Evolutionary conservation across 2,888 invertebrate species (phyloP).

Genomic region (Trissolcus brochymenae): DNA sequence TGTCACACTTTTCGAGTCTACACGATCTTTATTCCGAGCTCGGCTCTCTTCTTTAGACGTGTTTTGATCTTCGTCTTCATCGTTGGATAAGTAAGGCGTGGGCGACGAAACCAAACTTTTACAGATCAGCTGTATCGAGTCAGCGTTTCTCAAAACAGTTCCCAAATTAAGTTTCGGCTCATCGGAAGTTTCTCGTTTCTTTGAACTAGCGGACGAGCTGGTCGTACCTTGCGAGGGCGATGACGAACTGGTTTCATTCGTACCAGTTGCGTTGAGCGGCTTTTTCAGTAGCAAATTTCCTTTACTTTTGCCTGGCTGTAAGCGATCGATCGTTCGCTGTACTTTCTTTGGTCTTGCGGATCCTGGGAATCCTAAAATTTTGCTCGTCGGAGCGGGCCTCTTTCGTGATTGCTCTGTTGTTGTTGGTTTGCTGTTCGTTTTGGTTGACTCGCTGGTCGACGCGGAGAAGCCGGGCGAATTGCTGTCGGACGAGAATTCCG

Average conservation of each 20-base stretch:
- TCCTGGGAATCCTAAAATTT: conserved; percentile 70
- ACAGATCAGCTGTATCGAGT: conserved; percentile 73
- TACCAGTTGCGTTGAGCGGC: conserved; percentile 77
- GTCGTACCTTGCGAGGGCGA: conserved; percentile 74
- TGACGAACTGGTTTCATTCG: conserved; percentile 25
- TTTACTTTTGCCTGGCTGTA: conserved; percentile 92
- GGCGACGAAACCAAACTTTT: conserved; percentile 73
- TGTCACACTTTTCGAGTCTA: conserved; percentile 3
- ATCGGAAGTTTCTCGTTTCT: conserved; percentile 69
- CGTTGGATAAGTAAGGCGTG: conserved; percentile 71
- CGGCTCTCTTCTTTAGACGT: conserved; percentile 64
- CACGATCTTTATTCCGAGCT: conserved; percentile 37
- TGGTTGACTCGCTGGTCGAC: conserved; percentile 77
- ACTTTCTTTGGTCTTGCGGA: conserved; percentile 79
- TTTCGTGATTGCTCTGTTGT: conserved; percentile 77
- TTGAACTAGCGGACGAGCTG: conserved; percentile 78
- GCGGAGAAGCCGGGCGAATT: conserved; percentile 81
- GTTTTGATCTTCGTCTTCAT: conserved; percentile 75
- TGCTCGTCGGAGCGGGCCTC: conserved; percentile 74
- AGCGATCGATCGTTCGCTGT: conserved; percentile 88
- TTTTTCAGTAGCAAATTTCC: conserved; percentile 87
- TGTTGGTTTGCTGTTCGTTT: conserved; percentile 73
- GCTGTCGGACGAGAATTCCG: conserved; percentile 86
- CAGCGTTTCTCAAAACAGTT: conserved; percentile 81
- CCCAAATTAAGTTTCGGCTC: conserved; percentile 91